Evolutionary conservation across 1,140 invertebrate genomes (phyloP), one percentile per base, ranked within the genome.

Genomic region (Kradibia gibbosae): DNA sequence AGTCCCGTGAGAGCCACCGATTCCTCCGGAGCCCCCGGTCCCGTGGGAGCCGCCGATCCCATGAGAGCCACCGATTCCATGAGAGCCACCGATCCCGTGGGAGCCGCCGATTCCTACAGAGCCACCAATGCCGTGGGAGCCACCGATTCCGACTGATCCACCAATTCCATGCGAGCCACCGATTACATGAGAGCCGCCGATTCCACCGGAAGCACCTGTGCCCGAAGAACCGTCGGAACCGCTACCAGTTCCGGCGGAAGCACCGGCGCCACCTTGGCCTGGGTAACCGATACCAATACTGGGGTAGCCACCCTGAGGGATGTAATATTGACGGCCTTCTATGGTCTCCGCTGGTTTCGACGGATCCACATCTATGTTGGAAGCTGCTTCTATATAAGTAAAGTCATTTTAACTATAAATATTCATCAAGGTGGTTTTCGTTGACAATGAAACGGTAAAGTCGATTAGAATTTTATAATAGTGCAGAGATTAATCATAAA

Each of bases 311-410:
- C 77, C 79, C 48, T 72, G 70, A 1, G 50, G 42, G 17, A 17
- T 17, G 42, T 71, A 76, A 42, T 78, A 78, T 31, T 82, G 81
- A 5, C 81, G 73, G 5, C 71, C 31, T 25, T 82, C 80, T 11
- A 72, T 60, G 22, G n/a, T 13, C n/a, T 75, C 62, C 34, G 34
- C 39, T 36, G 62, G 20, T n/a, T 22, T 67, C 17, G 17, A 22
- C 0, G 15, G 22, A 65, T 67, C 36, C 62, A 39, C 3, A 1
- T 67, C 39, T 0, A 39, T 0, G 28, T 10, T 39, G 17, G 20
- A 5, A 39, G 28, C 36, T 7, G 17, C 36, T n/a, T 67, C 62
- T 67, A 17, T 62, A 4, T 3, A 34, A 20, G 31, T 60, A 31
- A n/a, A n/a, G n/a, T n/a, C n/a, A n/a, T n/a, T n/a, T n/a, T n/a